Conservation (phyloP, 2,113 vertebrate genomes). For the Sitta europaea region DNA sequence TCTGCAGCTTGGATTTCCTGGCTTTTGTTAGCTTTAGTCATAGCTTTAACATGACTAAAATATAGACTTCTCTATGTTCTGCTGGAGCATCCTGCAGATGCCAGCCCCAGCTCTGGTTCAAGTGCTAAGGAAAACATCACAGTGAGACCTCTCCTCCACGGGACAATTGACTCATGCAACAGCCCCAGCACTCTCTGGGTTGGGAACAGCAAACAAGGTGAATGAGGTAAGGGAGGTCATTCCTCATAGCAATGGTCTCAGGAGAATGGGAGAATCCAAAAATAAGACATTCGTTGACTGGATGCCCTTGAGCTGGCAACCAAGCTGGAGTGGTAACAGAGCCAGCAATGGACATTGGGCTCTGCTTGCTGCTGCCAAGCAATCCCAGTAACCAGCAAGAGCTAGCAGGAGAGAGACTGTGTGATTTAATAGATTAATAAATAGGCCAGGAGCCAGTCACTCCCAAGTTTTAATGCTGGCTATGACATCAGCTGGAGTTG, state of each 20-base stretch:
- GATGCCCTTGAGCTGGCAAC: slow-evolving; percentile 70
- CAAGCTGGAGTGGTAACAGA: slow-evolving; percentile 29
- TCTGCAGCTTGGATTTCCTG: slow-evolving; percentile 47
- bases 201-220: slow-evolving; percentile 67
- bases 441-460: slow-evolving; percentile 24
- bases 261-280: slow-evolving; percentile 65
- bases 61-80: slow-evolving; percentile 27
- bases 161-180: slow-evolving; percentile 26
- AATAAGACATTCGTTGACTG: slow-evolving; percentile 69
- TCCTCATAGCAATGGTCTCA: slow-evolving; percentile 35
- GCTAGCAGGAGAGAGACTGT: neutral
- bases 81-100: neutral
- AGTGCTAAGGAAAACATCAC: slow-evolving; percentile 54
- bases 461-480: neutral
- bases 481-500: neutral
- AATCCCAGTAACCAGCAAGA: neutral
- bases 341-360: slow-evolving; percentile 53
- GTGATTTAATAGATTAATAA: slow-evolving; percentile 48
- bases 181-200: neutral
- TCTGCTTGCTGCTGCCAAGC: slow-evolving; percentile 42
- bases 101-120: slow-evolving; percentile 49
- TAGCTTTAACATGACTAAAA: slow-evolving; percentile 53
- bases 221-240: slow-evolving; percentile 63
- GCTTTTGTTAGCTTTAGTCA: slow-evolving; percentile 24
- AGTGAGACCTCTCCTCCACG: neutral